Evolutionary conservation across 2,113 vertebrate species (phyloP), one percentile per base, ranked within the genome.

Genomic region (Hassar affinis): DNA sequence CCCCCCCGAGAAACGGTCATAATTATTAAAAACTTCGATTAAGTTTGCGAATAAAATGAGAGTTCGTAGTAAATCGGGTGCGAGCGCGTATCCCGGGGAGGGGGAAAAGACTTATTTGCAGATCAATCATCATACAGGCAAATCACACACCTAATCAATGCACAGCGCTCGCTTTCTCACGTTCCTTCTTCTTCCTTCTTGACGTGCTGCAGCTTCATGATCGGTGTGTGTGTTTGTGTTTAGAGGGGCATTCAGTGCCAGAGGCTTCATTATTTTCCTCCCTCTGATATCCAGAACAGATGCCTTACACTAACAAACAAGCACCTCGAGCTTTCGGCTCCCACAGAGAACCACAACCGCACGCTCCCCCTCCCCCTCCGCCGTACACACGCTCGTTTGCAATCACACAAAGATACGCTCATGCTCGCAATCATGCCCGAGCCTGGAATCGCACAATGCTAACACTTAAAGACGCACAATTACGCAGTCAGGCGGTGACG

Each of bases 301-400:
- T 93, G 92, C 91, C 91, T 93, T 92, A 93, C 89, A 91, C 93
- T 96, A 94, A 94, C 93, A 96, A 94, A 95, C 92, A 89, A 89
- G 75, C 90, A 89, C 85, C 87, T 72, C 72, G 84, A 90, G 85
- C 78, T 88, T 88, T 88, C 59, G 93, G 82, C 86, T 90, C 89
- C 88, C 90, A 91, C 93, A 54, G 66, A 81, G 83, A 79, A 81
- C 59, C 35, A 54, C 51, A 54, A 25, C 42, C 49, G 79, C 68
- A 35, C 74, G 6, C 38, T 42, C 38, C 38, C 38, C 38, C 38
- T 6, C 38, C 2, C 38, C 38, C 38, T 6, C 6, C 38, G 38
- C 38, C 38, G 6, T 42, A 42, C 52, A 80, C 69, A 52, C 33
- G 78, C 11, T 51, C 78, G 42, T 91, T 18, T 47, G 80, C 85